Evolutionary conservation across 2,113 vertebrate genomes (phyloP).

Genomic region (Vulpes vulpes): DNA sequence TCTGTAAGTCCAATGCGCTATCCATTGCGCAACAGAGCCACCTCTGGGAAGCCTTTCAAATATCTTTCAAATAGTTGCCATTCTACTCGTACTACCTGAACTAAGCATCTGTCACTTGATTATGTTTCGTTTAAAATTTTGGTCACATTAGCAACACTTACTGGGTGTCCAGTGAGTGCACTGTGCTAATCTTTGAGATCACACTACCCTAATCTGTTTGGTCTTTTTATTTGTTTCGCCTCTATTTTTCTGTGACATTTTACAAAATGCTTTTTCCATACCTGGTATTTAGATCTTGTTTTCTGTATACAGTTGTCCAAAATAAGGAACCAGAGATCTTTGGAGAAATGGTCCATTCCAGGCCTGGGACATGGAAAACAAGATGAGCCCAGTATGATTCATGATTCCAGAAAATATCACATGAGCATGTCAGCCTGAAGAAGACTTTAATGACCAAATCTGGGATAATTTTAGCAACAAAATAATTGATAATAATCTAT

Average conservation of each 20-base stretch:
- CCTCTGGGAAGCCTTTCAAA: background rate
- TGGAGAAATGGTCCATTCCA: background rate
- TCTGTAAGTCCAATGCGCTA: background rate
- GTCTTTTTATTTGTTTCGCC: background rate
- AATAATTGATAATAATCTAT: background rate
- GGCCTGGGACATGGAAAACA: background rate
- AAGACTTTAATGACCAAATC: background rate
- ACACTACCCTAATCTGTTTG: background rate
- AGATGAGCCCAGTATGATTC: background rate
- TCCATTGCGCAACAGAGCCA: no score
- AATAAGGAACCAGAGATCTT: background rate
- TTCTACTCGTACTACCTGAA: background rate
- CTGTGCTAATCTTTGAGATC: background rate
- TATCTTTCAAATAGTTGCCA: background rate
- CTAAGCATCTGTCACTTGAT: background rate
- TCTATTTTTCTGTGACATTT: background rate
- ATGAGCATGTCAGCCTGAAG: background rate
- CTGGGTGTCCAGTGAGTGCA: background rate
- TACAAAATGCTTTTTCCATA: background rate
- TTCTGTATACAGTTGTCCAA: background rate
- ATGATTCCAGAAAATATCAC: background rate
- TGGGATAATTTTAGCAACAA: background rate
- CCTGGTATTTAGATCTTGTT: background rate
- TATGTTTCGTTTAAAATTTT: background rate
- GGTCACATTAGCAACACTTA: background rate